These are phyloP conservation scores for Polymixis lichenea DNA, from an alignment of 2,888 invertebrate genomes.

Conservation along the genomic window DNA sequence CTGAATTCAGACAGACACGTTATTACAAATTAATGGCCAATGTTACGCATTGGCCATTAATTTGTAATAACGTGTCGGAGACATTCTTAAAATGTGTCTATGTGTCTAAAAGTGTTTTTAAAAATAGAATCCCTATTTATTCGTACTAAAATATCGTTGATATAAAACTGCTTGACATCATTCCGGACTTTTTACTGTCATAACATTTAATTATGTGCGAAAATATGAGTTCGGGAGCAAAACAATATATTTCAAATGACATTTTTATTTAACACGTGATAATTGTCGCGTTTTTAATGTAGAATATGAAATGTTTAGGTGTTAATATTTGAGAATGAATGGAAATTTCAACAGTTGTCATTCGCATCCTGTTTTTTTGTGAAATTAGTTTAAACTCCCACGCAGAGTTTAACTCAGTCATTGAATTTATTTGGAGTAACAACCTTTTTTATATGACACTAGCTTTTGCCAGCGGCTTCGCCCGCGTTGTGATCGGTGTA, in stretches of 20 bases:
- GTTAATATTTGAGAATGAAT: conserved; percentile 44
- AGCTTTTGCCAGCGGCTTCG: no score
- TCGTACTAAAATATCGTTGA: conserved; percentile 43
- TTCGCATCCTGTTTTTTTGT: conserved; percentile 31
- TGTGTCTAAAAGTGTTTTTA: conserved; percentile 42
- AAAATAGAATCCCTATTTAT: conserved; percentile 51
- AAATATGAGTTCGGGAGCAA: conserved; percentile 35
- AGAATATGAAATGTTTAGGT: conserved; percentile 36
- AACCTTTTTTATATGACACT: not conserved
- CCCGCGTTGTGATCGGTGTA: no score
- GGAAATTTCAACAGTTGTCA: conserved; percentile 44
- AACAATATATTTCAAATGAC: conserved; percentile 7
- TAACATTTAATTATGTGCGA: conserved; percentile 54
- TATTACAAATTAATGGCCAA: conserved; percentile 48
- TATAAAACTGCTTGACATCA: conserved; percentile 51
- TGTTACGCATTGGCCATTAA: no score
- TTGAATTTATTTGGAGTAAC: conserved; percentile 20
- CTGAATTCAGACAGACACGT: conserved; percentile 27
- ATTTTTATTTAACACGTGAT: conserved; percentile 41
- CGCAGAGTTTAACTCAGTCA: conserved; percentile 5
- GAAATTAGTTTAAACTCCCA: conserved; percentile 8
- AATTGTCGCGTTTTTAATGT: conserved; percentile 41
- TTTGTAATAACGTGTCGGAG: conserved; percentile 30
- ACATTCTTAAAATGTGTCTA: conserved; percentile 54
- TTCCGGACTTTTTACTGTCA: conserved; percentile 47